Conservation (phyloP, 1,140 invertebrate species). For the Heliconius himera region DNA sequence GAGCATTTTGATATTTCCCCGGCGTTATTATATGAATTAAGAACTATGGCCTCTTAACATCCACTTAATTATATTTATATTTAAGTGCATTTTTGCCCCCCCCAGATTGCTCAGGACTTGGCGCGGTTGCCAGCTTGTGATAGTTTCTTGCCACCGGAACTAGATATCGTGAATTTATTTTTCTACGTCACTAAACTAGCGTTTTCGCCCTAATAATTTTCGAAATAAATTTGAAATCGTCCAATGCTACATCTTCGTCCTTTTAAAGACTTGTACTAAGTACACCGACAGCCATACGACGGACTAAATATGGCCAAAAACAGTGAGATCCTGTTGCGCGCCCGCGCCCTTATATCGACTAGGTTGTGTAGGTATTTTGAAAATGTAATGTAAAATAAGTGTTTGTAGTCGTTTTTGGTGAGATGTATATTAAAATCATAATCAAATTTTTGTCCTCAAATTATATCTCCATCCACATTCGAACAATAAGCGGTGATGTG, state of each 20-base stretch:
- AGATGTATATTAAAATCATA: slow-evolving; percentile 65
- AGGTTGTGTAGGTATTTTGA: slow-evolving; percentile 69
- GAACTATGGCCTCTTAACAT: slow-evolving; percentile 31
- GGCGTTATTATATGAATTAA: slow-evolving; percentile 13
- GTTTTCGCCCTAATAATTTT: slow-evolving; percentile 54
- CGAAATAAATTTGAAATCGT: slow-evolving; percentile 65
- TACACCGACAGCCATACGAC: slow-evolving; percentile 60
- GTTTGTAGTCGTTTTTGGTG: slow-evolving; percentile 60
- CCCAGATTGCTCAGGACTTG: slow-evolving; percentile 54
- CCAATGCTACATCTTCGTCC: slow-evolving; percentile 79
- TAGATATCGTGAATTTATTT: slow-evolving; percentile 36
- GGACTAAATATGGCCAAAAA: slow-evolving; percentile 49
- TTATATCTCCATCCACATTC: slow-evolving; percentile 76
- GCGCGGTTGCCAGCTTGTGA: slow-evolving; percentile 67
- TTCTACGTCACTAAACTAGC: slow-evolving; percentile 29
- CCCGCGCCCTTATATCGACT: slow-evolving; percentile 66
- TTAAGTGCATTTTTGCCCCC: slow-evolving; percentile 42
- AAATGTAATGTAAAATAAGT: slow-evolving; percentile 57
- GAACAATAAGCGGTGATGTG: slow-evolving; percentile 73
- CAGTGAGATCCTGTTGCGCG: slow-evolving; percentile 47
- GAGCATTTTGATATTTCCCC: slow-evolving; percentile 42
- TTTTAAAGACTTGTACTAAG: slow-evolving; percentile 79
- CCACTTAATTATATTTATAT: slow-evolving; percentile 25
- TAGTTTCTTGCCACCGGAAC: slow-evolving; percentile 71
- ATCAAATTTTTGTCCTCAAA: slow-evolving; percentile 63